Base-by-base conservation (phyloP, 37 sponge, comb jelly and placozoan genomes). In the Diacarnus erythraeanus region DNA sequence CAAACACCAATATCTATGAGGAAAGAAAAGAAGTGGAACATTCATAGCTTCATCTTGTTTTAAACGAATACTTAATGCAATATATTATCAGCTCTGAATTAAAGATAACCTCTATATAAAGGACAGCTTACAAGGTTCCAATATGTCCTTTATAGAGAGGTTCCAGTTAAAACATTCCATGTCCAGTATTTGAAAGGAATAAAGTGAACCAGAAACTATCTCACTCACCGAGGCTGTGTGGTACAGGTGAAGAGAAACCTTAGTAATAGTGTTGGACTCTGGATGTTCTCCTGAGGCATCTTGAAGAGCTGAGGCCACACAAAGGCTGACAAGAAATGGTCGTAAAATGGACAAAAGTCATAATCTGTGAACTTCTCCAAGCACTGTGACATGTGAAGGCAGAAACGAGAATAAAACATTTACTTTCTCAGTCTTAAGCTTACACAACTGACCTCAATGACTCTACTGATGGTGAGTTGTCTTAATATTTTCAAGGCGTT, bases 241-340 rank as follows among this genome's bases (percentile, higher is more conserved):
- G 78, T 81, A 86, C 95, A 94, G 3, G 44, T 61, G 68, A 40
- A 59, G 63, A 94, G 54, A 26, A 94, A 83, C 43, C 79, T 82
- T 43, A 94, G 59, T 38, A 94, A 83, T 4, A 86, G 88, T 9
- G 95, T 94, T 35, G 95, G 95, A 57, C 67, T 42, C 58, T 94
- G 95, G 21, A 92, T 44, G 35, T 84, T 76, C 70, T 94, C 95
- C 18, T 80, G 66, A 18, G 87, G 87, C 34, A 94, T 42, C 59
- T 64, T 54, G 37, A 54, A 56, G 33, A 94, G 71, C 80, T 93
- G 64, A 12, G 95, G 95, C 95, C 89, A 92, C 0, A 94, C 95
- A 12, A 80, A n/a, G 23, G 73, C 29, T 0, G 61, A 22, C 31
- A 92, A 61, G 21, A 94, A 20, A 9, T 76, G 42, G 1, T 77